Evolutionary conservation across 2,113 vertebrate species (phyloP).

Genomic region (Tragulus kanchil): DNA sequence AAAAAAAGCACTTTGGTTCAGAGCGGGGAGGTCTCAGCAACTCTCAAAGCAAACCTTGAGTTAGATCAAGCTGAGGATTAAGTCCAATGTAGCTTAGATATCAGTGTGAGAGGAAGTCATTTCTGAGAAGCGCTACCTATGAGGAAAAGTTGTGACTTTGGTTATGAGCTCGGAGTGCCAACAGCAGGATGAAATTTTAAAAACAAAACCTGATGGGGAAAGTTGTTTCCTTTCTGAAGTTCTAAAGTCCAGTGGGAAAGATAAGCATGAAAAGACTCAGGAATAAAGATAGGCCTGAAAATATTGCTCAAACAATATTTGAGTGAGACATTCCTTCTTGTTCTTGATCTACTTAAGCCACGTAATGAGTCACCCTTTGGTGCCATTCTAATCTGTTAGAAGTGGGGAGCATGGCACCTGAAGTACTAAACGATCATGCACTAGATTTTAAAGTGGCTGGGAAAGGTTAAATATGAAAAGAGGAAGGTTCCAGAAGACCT

Average conservation of each 20-base stretch:
- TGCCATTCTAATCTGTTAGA: not conserved
- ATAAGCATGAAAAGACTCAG: not conserved
- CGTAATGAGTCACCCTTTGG: not conserved
- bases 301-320: not conserved
- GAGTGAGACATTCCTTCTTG: not conserved
- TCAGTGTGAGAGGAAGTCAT: not conserved
- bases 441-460: not conserved
- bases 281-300: not conserved
- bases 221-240: not conserved
- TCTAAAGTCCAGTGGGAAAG: not conserved
- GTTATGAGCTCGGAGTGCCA: not conserved
- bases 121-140: not conserved
- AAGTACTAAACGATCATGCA: not conserved
- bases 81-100: not conserved
- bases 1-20: not conserved
- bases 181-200: not conserved
- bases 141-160: not conserved
- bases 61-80: not conserved
- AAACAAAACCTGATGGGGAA: not conserved
- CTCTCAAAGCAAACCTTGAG: not conserved
- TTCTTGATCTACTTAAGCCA: not conserved
- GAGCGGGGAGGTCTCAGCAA: not conserved
- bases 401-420: not conserved
- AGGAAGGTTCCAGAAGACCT: not conserved
- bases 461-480: not conserved